These are phyloP conservation scores for Lanius collurio DNA, from an alignment of 2,113 vertebrate species.

Conservation along the genomic window DNA sequence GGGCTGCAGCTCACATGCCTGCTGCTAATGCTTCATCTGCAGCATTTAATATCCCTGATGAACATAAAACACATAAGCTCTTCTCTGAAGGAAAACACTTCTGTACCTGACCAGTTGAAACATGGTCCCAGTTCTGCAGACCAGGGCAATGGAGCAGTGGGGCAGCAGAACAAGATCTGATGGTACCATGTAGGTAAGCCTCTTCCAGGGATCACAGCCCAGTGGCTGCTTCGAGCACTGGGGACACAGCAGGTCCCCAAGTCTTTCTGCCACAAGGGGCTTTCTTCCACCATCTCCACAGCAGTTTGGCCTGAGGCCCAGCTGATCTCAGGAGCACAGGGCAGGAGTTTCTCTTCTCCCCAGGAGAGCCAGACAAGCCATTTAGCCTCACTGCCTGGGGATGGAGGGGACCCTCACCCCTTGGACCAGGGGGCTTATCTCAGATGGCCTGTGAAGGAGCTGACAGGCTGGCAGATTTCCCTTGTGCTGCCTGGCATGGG, in stretches of 20 bases:
- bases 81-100: not conserved
- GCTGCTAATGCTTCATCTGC: not conserved
- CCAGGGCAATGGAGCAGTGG: not conserved
- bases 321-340: not conserved
- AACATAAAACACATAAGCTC: not conserved
- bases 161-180: not conserved
- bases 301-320: not conserved
- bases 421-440: not conserved
- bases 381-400: not conserved
- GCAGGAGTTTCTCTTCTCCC: not conserved
- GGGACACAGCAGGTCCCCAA: not conserved
- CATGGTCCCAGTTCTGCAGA: not conserved
- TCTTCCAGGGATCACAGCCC: not conserved
- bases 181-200: too few species aligned
- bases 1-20: not conserved
- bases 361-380: constrained; percentile 37
- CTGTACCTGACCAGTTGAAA: not conserved
- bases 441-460: constrained; percentile 28
- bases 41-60: not conserved
- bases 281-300: not conserved
- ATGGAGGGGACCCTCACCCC: not conserved
- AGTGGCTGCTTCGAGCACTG: accelerated
- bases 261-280: not conserved
- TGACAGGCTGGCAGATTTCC: not conserved
- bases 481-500: not conserved